Evolutionary conservation across 2,797 vertebrate genomes (phyloP), one percentile per base, ranked within the genome.

Genomic region (Centropyge bicolor): DNA sequence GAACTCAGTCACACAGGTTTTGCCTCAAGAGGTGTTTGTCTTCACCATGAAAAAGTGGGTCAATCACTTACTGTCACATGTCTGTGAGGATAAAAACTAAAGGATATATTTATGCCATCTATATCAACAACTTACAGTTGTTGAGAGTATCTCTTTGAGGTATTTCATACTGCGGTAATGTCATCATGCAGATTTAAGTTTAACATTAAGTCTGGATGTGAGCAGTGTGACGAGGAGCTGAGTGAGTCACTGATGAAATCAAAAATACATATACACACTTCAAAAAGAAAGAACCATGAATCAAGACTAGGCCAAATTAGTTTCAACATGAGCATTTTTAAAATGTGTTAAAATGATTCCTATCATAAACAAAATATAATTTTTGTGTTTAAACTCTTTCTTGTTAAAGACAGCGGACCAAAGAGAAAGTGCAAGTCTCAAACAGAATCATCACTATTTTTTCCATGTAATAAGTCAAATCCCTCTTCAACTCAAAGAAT

Each of bases 121-220:
- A 17, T 2, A 43, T 16, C 27, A 31, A 31, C 27, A 3, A 46
- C 14, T n/a, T 19, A 17, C 4, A 38, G 22, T 16, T 24, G 19
- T 1, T 19, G 6, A 27, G 9, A 20, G 10, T 8, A n/a, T 6
- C 9, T 48, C 16, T 55, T n/a, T 31, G 8, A 6, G 6, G n/a
- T 11, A n/a, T 55, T 56, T 48, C 6, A 3, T 41, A 6, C 14
- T 24, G 36, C 5, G 24, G 12, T 5, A 3, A 40, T 5, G 45
- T 68, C 57, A 67, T 63, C 24, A 49, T 75, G 79, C 70, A 85
- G 79, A 78, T 68, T 75, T 55, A 16, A 75, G 67, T 55, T 19
- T 22, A 22, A 46, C 74, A 85, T 5, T 41, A 4, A 24, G 38
- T 19, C 24, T n/a, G 55, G 45, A 20, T 31, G 11, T 8, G 5